phyloP scores from a whole-genome alignment of 2,113 vertebrate species.

The Apteryx owenii region DNA sequence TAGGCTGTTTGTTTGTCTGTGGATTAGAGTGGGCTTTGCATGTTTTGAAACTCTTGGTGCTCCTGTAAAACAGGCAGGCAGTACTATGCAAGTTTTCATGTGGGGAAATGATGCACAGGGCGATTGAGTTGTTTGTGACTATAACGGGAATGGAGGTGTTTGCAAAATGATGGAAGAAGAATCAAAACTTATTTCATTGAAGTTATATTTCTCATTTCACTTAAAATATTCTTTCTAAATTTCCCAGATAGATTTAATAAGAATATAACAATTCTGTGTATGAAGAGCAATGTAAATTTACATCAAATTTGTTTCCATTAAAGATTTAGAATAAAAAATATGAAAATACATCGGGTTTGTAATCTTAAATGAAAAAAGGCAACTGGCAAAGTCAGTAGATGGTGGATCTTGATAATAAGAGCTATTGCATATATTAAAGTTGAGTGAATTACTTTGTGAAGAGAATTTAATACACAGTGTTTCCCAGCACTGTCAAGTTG shows the following conservation, averaged over 20 bases:
- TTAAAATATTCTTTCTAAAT: not conserved
- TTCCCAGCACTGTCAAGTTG: not conserved
- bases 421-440: not conserved
- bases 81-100: not conserved
- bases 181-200: not conserved
- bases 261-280: not conserved
- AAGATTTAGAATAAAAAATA: not conserved
- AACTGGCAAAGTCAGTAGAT: not conserved
- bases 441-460: not conserved
- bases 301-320: not conserved
- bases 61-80: not conserved
- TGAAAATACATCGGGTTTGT: not conserved
- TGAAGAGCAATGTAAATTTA: not conserved
- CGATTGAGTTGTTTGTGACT: conserved; percentile 3
- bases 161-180: not conserved
- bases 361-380: not conserved
- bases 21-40: not conserved
- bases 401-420: not conserved
- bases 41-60: not conserved
- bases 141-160: not conserved
- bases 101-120: not conserved
- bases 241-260: not conserved
- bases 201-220: not conserved
- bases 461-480: not conserved
- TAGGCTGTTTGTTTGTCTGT: not conserved